Evolutionary conservation across 2,113 vertebrate genomes (phyloP), one percentile per base, ranked within the genome.

Genomic region (Boulengerochromis microlepis): DNA sequence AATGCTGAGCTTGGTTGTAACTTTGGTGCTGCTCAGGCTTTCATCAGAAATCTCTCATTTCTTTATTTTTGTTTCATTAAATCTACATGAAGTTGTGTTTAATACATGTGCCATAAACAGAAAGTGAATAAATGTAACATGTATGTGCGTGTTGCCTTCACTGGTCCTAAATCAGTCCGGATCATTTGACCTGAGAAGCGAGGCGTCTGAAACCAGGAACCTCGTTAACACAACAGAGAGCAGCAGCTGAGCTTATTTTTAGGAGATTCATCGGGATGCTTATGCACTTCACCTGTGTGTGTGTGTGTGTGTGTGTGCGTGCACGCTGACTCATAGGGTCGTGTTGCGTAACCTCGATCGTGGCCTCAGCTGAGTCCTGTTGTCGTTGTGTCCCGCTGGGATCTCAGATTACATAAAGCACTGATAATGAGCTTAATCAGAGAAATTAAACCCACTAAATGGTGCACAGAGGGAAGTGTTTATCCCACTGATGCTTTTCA

Each of bases 51-150:
- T 10, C 35, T 40, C 64, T 40, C 35, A 0, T 40, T 42, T 24
- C 69, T 74, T 45, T 45, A 16, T 10, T 76, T 7, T 29, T 47
- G 24, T 11, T 29, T 76, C 40, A 47, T 0, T 76, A 29, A 18
- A 47, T 47, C 24, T 29, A 1, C 24, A 76, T 7, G 13, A 76
- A 76, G 26, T 47, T 11, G 33, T 1, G 22, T 7, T 74, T 76
- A 29, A 18, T 10, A 1, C 15, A 0, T 47, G 24, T 29, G 16
- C 24, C 24, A 0, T 0, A 29, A 29, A 47, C 15, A 7, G 8
- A 16, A 18, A 11, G 40, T 0, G 69, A 76, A 29, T 12, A 47
- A 11, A 38, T 66, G 61, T n/a, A 0, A 66, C 61, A 5, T 2
- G 18, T 66, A 0, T 11, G 31, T 5, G 61, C 4, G 15, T 3